Percentiles rank a stretch among this genome's conserved stretches.
phyloP scores from a whole-genome alignment of 2,113 vertebrate species.

The Eubucco bourcierii region DNA sequence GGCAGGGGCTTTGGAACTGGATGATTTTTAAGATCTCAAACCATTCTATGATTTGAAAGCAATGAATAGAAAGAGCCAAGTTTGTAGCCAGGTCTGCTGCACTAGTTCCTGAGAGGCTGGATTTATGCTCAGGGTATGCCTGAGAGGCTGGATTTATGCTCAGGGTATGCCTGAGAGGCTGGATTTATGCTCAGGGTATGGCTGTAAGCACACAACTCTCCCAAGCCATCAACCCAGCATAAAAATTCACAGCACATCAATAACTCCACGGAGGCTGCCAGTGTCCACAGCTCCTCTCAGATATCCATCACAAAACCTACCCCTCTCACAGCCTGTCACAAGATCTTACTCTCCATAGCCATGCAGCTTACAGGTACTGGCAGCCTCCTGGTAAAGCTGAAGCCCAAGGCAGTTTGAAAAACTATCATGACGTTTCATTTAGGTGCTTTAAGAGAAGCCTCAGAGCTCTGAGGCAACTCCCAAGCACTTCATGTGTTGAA shows the following conservation, averaged over 20 bases:
- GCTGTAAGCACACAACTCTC: background rate
- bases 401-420: background rate
- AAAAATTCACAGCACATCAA: background rate
- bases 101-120: background rate
- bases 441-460: background rate
- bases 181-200: background rate
- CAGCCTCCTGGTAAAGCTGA: background rate
- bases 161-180: background rate
- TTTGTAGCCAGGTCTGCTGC: background rate
- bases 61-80: background rate
- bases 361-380: background rate
- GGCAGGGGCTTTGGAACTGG: too few species aligned
- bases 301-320: accelerated
- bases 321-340: background rate
- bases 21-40: too few species aligned
- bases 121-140: background rate
- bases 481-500: background rate
- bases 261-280: background rate
- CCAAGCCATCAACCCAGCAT: background rate
- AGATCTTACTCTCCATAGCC: accelerated
- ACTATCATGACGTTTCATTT: background rate
- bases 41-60: background rate
- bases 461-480: background rate
- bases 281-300: background rate
- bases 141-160: background rate